These are phyloP conservation scores for Ephestia elutella DNA, from an alignment of 1,140 invertebrate species.

Conservation along the genomic window DNA sequence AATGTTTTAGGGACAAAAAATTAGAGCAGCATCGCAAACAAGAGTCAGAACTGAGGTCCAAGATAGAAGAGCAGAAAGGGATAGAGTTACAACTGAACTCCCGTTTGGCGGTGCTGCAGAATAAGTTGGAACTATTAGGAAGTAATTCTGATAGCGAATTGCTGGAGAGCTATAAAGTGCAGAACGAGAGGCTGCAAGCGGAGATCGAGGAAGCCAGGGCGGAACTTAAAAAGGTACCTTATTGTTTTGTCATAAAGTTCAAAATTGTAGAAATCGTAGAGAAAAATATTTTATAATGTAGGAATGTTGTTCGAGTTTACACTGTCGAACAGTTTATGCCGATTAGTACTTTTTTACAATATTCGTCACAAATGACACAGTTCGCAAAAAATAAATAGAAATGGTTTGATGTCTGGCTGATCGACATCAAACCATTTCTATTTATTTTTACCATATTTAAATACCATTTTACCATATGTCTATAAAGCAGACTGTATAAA, in stretches of 20 bases:
- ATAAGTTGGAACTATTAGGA: slow-evolving; percentile 51
- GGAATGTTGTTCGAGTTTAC: too few species aligned
- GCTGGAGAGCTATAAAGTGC: slow-evolving; percentile 44
- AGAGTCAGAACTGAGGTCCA: slow-evolving; percentile 49
- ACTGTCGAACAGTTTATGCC: too few species aligned
- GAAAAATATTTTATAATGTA: too few species aligned
- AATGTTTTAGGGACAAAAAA: slow-evolving; percentile 45
- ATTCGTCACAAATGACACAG: too few species aligned
- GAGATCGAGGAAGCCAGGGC: slow-evolving; percentile 44
- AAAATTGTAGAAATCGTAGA: too few species aligned
- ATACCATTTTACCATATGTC: too few species aligned
- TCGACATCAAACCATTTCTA: too few species aligned
- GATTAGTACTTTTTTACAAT: too few species aligned
- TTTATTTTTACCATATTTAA: too few species aligned
- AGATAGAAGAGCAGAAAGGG: slow-evolving; percentile 58
- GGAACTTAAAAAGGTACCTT: slow-evolving; percentile 50
- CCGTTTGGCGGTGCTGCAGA: slow-evolving; percentile 49
- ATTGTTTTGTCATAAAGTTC: background rate
- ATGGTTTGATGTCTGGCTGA: too few species aligned
- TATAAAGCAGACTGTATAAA: too few species aligned
- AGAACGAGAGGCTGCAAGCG: slow-evolving; percentile 43
- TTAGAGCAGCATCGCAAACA: slow-evolving; percentile 53
- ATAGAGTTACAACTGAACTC: slow-evolving; percentile 57
- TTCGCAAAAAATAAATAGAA: too few species aligned
- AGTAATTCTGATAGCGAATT: slow-evolving; percentile 44